phyloP scores from a whole-genome alignment of 2,113 vertebrate genomes.

The Sebastes schlegelii region DNA sequence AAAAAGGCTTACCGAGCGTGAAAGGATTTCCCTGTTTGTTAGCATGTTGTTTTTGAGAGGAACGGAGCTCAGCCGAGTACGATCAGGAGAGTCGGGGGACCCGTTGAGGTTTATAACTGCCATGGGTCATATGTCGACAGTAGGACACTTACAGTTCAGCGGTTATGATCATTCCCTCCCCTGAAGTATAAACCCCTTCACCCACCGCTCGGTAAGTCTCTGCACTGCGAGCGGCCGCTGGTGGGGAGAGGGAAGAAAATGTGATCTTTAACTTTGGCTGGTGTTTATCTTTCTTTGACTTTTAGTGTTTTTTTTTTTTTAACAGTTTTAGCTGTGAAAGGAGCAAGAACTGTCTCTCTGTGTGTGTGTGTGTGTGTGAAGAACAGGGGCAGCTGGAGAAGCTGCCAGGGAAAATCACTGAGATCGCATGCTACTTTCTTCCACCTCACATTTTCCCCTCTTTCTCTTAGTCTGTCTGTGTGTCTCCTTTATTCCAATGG shows the following conservation, averaged over 20 bases:
- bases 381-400: constrained; percentile 53
- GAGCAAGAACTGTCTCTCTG: constrained; percentile 7
- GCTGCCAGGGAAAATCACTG: constrained; percentile 74
- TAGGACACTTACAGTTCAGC: constrained; percentile 75
- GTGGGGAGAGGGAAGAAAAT: constrained; percentile 61
- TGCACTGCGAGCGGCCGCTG: constrained; percentile 48
- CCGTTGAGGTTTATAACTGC: constrained; percentile 72
- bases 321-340: constrained; percentile 56
- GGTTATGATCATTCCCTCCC: constrained; percentile 72
- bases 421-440: constrained; percentile 68
- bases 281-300: constrained; percentile 74
- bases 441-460: constrained; percentile 77
- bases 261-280: constrained; percentile 63
- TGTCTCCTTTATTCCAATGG: constrained; percentile 65
- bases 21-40: constrained; percentile 61
- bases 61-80: constrained; percentile 62
- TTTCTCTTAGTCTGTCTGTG: constrained; percentile 56
- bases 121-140: constrained; percentile 73
- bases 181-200: constrained; percentile 70
- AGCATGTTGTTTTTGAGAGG: constrained; percentile 54
- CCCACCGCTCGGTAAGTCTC: constrained; percentile 62
- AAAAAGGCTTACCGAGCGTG: constrained; percentile 38
- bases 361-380: constrained; percentile 34
- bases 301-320: constrained; percentile 64
- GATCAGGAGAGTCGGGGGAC: constrained; percentile 66